Conservation (phyloP, 2,888 invertebrate species). For the Oligia latruncula region DNA sequence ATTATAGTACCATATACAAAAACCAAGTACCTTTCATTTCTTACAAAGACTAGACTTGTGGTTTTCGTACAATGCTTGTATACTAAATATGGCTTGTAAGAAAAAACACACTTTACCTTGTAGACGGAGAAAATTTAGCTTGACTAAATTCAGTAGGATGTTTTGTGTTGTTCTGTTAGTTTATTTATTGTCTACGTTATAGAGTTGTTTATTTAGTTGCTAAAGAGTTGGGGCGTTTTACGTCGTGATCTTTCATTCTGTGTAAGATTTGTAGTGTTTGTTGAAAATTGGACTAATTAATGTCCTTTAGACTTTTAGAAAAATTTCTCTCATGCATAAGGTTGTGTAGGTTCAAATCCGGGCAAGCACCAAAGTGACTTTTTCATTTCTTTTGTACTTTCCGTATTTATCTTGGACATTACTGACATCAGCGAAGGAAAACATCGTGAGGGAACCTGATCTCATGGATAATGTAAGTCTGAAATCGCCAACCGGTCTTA, state of each 20-base stretch:
- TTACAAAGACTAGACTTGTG: not conserved
- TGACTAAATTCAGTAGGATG: not conserved
- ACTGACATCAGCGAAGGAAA: not conserved
- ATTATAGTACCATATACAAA: too few species aligned
- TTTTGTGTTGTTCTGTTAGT: constrained; percentile 3
- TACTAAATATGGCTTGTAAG: not conserved
- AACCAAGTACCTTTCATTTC: not conserved
- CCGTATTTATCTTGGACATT: not conserved
- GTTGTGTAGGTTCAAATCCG: not conserved
- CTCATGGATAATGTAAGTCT: not conserved
- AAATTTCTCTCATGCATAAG: not conserved
- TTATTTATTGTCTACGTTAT: constrained; percentile 50
- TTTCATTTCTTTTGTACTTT: not conserved
- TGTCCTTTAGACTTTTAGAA: not conserved
- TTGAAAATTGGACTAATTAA: not conserved
- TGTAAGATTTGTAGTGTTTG: constrained; percentile 20
- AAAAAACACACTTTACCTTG: not conserved
- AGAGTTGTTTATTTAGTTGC: constrained; percentile 44
- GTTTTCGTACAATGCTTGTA: not conserved
- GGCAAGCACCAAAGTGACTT: not conserved
- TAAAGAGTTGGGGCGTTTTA: constrained; percentile 22
- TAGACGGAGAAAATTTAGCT: not conserved
- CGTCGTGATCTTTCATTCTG: constrained; percentile 18
- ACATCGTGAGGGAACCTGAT: not conserved
- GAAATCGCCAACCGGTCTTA: not conserved